Evolutionary conservation across 2,113 vertebrate genomes (phyloP).

Genomic region (Octodon degus): DNA sequence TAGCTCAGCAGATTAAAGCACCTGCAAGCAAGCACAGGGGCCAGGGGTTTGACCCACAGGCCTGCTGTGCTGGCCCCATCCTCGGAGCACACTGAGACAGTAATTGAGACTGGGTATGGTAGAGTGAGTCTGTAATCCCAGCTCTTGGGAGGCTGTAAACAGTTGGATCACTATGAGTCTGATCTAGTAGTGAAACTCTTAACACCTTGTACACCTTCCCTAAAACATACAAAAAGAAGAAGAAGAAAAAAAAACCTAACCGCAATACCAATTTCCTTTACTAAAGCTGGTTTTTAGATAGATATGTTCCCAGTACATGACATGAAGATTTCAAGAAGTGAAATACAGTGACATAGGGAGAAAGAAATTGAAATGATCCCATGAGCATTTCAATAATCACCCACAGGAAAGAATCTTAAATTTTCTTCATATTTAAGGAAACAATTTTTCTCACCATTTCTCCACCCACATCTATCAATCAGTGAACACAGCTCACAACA

Average conservation of each 20-base stretch:
- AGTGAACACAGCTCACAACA: neutral
- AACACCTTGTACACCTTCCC: no score
- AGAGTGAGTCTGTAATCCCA: no score
- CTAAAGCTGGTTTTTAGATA: conserved; percentile 28
- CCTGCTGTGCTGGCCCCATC: no score
- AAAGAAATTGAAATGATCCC: neutral
- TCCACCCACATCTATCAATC: neutral
- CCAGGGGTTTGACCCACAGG: no score
- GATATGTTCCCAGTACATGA: neutral
- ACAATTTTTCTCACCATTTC: neutral
- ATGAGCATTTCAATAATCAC: conserved; percentile 27
- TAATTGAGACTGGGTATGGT: no score
- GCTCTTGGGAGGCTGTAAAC: no score
- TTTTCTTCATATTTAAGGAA: conserved; percentile 50
- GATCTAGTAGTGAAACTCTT: no score
- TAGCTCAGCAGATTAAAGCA: no score
- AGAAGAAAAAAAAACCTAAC: neutral
- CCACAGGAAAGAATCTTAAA: neutral
- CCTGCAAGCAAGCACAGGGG: no score
- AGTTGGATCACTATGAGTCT: no score
- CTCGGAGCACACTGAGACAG: no score
- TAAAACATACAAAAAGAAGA: neutral
- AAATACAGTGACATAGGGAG: neutral
- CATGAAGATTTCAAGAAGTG: neutral
- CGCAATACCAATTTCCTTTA: neutral